Evolutionary conservation across 35 echinoderm and acorn worm genomes (phyloP).

Genomic region (Heliocidaris erythrogramma): DNA sequence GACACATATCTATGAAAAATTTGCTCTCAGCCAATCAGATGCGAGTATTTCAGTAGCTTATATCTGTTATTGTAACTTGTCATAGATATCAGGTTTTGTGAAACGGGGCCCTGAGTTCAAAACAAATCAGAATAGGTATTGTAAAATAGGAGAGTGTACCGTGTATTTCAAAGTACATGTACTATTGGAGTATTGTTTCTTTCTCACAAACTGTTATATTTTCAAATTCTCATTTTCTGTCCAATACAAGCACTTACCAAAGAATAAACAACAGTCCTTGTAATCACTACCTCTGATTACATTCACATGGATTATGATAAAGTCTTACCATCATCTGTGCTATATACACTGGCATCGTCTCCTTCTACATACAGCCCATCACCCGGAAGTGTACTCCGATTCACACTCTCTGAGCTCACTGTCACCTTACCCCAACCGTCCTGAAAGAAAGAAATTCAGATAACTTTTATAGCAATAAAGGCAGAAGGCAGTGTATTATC

Average conservation of each 20-base stretch:
- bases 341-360: constrained; percentile 94
- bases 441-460: constrained; percentile 55
- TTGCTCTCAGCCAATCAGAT: too few relatives aligned
- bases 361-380: constrained; percentile 96
- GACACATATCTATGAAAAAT: too few relatives aligned
- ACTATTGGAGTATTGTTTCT: too few relatives aligned
- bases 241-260: background rate
- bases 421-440: constrained; percentile 84
- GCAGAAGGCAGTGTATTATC: background rate
- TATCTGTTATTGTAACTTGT: too few relatives aligned
- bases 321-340: constrained; percentile 88
- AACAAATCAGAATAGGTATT: too few relatives aligned
- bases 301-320: background rate
- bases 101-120: too few relatives aligned
- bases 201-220: too few relatives aligned
- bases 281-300: background rate
- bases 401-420: constrained; percentile 83
- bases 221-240: background rate
- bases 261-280: background rate
- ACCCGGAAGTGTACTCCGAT: constrained; percentile 80
- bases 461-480: background rate
- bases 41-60: too few relatives aligned
- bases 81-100: too few relatives aligned
- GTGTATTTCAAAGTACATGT: too few relatives aligned
- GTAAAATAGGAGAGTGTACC: too few relatives aligned